A percentile compares a stretch with the other conserved stretches of the same genome.
Evolutionary conservation across 2,113 vertebrate genomes (phyloP).

Genomic region (Bujurquina vittata): DNA sequence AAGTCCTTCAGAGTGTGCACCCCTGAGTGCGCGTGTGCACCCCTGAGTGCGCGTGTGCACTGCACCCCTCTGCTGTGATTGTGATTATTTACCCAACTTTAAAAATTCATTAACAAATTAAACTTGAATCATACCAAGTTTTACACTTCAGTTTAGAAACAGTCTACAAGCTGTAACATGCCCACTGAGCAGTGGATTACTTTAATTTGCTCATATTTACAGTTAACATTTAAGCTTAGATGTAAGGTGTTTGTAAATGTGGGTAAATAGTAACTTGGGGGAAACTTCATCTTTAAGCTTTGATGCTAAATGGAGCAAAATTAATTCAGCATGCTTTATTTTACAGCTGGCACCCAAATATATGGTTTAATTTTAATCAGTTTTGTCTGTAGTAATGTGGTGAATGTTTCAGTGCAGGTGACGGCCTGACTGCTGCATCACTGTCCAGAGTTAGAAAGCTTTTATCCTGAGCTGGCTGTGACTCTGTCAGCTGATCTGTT

Average conservation of each 20-base stretch:
- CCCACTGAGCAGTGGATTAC: too few species aligned
- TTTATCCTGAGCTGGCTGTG: too few species aligned
- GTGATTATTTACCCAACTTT: background rate
- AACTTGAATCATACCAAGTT: too few species aligned
- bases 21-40: background rate
- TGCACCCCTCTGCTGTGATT: too few species aligned
- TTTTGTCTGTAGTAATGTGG: background rate
- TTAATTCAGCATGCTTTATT: background rate
- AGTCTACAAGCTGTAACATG: too few species aligned
- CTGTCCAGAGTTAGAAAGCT: too few species aligned
- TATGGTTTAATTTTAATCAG: background rate
- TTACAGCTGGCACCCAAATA: fast-evolving
- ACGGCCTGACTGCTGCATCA: too few species aligned
- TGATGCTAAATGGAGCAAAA: background rate
- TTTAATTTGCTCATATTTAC: too few species aligned
- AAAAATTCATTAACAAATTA: background rate
- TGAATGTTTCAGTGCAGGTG: too few species aligned
- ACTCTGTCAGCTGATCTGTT: too few species aligned
- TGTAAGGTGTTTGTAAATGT: background rate
- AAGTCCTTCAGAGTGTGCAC: background rate
- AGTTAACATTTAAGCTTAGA: background rate
- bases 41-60: background rate
- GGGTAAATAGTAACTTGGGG: too few species aligned
- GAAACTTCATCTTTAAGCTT: background rate
- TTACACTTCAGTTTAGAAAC: background rate